Evolutionary conservation across 1,140 invertebrate species (phyloP), one percentile per base, ranked within the genome.

Genomic region (Tetramorium parvispinum): DNA sequence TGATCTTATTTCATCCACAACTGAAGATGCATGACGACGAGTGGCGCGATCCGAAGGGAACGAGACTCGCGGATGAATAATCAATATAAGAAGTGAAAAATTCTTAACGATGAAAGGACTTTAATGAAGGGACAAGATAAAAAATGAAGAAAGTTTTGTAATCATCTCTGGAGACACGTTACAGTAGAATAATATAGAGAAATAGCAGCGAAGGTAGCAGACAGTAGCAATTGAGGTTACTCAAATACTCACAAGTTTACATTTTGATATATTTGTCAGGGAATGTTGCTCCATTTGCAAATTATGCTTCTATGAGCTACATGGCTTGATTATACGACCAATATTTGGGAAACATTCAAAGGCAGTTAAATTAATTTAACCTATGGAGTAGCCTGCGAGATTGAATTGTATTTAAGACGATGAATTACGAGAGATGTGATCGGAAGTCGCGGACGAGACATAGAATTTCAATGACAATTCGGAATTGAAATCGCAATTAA

Each of bases 391-490:
- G 27, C 6, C 53, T 37, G 24, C 18, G 4, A 24, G 53, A 24
- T 37, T 59, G 68, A 83, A 75, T 83, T 46, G 53, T 75, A 83
- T 73, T 83, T 83, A 83, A 83, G 40, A 59, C 53, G 24, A 59
- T 37, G 8, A 75, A 83, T 73, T 61, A 49, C 40, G 21, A 46
- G n/a, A 27, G 43, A 37, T 6, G 37, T 11, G 24, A 43, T 6
- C 18, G 24, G n/a, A 59, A 75, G 61, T 83, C 40, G 24, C 53
- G 43, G 24, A 59, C 66, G 18, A 49, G 68, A 75, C 79, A 32
- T 71, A 75, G 40, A 73, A 83, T 83, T 83, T 83, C 53, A 83
- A 83, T 83, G 53, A 59, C 79, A 83, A 83, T 75, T 75, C 53
- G 53, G 53, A 59, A 83, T 32, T 59, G 43, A 75, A 83, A 24